These are phyloP conservation scores for Yponomeuta evonymella DNA, from an alignment of 2,888 invertebrate genomes.

Conservation along the genomic window DNA sequence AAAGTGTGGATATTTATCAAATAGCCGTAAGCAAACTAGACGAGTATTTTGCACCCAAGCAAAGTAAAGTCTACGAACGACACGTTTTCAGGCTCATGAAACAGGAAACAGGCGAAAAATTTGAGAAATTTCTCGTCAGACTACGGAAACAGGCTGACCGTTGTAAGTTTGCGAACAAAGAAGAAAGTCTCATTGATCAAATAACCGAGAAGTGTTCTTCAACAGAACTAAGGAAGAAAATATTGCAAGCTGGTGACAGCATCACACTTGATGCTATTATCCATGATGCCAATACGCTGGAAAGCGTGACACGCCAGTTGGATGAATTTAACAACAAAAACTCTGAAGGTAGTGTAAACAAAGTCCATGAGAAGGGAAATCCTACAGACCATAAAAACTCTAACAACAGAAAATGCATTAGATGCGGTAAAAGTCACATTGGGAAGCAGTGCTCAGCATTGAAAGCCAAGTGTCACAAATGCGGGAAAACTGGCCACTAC, in stretches of 20 bases:
- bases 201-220: slow-evolving; percentile 16
- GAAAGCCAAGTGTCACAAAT: slow-evolving; percentile 5
- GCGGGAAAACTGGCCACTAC: slow-evolving; percentile 5
- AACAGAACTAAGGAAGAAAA: slow-evolving; percentile 14
- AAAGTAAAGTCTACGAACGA: too few species aligned
- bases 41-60: too few species aligned
- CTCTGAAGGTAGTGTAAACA: neutral
- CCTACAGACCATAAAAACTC: neutral
- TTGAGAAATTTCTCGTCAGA: too few species aligned
- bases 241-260: slow-evolving; percentile 10
- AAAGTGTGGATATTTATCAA: too few species aligned
- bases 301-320: slow-evolving; percentile 12
- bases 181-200: slow-evolving; percentile 11
- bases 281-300: slow-evolving; percentile 14
- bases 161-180: neutral
- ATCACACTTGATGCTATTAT: slow-evolving; percentile 14
- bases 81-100: too few species aligned
- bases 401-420: neutral
- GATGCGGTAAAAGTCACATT: neutral
- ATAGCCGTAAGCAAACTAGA: too few species aligned
- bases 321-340: neutral
- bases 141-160: too few species aligned
- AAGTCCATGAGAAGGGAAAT: neutral
- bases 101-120: too few species aligned
- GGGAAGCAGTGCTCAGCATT: slow-evolving; percentile 3